A percentile compares a stretch with the other conserved stretches of the same genome.
Evolutionary conservation across 1,140 invertebrate genomes (phyloP).

Genomic region (Neodiprion lecontei): DNA sequence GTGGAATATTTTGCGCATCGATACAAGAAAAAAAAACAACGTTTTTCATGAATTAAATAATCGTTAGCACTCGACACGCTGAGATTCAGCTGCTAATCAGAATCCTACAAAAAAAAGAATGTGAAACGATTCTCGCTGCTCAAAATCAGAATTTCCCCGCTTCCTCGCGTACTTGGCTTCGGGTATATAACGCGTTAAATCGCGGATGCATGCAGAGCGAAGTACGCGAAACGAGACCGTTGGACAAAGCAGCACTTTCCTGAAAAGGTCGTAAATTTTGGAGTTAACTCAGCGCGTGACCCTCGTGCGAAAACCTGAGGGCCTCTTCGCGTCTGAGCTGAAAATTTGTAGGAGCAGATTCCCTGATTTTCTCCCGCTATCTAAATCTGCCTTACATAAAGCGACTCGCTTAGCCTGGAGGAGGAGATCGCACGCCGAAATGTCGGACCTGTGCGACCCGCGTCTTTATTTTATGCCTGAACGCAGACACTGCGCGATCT

Average conservation of each 20-base stretch:
- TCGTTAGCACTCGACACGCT: too few species aligned
- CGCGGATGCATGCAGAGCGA: too few species aligned
- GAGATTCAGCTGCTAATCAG: too few species aligned
- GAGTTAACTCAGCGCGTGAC: background rate
- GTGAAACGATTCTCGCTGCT: too few species aligned
- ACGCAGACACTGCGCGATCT: conserved; percentile 24
- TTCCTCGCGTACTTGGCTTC: too few species aligned
- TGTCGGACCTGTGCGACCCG: conserved; percentile 47
- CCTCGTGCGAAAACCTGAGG: background rate
- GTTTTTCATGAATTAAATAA: too few species aligned
- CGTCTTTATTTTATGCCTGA: conserved; percentile 42
- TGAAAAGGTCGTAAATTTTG: background rate
- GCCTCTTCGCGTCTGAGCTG: background rate
- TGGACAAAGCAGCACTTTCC: background rate
- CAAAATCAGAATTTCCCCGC: too few species aligned
- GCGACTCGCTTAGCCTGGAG: background rate
- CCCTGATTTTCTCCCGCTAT: conserved; percentile 25
- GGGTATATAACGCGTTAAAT: too few species aligned
- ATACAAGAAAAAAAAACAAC: too few species aligned
- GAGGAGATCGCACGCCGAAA: conserved; percentile 50
- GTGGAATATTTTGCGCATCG: too few species aligned
- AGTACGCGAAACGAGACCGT: background rate
- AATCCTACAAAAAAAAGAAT: too few species aligned
- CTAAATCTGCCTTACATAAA: conserved; percentile 38
- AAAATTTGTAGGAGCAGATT: conserved; percentile 12